These are phyloP conservation scores for Cyprinodon variegatus DNA, from an alignment of 2,113 vertebrate genomes.

Conservation along the genomic window DNA sequence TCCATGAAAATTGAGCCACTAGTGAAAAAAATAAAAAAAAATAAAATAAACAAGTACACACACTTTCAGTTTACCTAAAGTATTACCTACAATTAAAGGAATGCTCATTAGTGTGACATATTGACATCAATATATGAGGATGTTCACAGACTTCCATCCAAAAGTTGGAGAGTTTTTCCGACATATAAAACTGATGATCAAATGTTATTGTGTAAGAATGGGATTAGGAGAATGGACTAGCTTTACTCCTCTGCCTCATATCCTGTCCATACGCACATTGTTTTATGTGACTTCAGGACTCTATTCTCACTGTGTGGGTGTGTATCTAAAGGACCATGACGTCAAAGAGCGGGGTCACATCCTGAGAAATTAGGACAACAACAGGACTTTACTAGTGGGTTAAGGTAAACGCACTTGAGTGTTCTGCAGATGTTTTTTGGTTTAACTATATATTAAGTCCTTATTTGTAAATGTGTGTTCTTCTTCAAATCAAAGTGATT, in stretches of 20 bases:
- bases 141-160: neutral
- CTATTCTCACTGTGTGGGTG: neutral
- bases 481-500: neutral
- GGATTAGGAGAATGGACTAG: neutral
- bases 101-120: neutral
- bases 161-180: neutral
- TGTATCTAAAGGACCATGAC: slow-evolving; percentile 21
- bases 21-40: too few species aligned
- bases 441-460: neutral
- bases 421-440: neutral
- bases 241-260: slow-evolving; percentile 10
- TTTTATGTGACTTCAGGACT: slow-evolving; percentile 14
- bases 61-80: neutral
- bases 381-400: neutral
- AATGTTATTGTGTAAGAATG: slow-evolving; percentile 8
- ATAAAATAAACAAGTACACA: too few species aligned
- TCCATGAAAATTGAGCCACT: too few species aligned
- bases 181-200: slow-evolving; percentile 4
- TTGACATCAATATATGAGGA: neutral
- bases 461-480: neutral
- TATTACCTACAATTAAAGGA: neutral
- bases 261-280: slow-evolving; percentile 31
- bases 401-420: neutral
- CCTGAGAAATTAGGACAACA: slow-evolving; percentile 8
- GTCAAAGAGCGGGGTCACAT: slow-evolving; percentile 32